Evolutionary conservation across 1,140 invertebrate species (phyloP), one percentile per base, ranked within the genome.

Genomic region (Neodiprion fabricii): DNA sequence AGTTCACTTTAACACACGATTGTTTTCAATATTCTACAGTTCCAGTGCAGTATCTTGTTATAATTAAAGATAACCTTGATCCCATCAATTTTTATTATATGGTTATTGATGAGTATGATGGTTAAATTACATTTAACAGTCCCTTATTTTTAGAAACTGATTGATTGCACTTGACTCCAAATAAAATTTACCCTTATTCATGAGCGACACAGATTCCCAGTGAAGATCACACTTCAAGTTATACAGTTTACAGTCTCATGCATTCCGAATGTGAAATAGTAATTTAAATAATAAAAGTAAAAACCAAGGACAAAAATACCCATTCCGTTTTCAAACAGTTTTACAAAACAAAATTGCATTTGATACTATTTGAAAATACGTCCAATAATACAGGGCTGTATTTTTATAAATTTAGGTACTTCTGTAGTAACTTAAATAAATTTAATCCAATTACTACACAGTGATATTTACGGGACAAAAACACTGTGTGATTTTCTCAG

Each of bases 111-210:
- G 28, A 40, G 28, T 40, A 40, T 5, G 28, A 40, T 40, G 28
- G 28, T 40, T 1, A 40, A 40, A 40, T 40, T 40, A 40, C 28
- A 40, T 40, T 40, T 40, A 40, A 40, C 67, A 69, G 8, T 69
- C 67, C 21, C 67, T 10, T 47, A 47, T 10, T 69, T 68, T 69
- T 69, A 69, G 67, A 69, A 69, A 47, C 67, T 69, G 7, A 69
- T 69, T 69, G 14, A 69, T 69, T 69, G 67, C 40, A 69, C 53
- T 61, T 61, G 3, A 7, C n/a, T 61, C 11, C 1, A 61, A 61
- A 17, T 5, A 61, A 8, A 8, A 61, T 0, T 14, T 61, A 7
- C 3, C 53, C 28, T 40, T 40, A 61, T 21, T 21, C 17, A 21
- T 21, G 53, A 61, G 4, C n/a, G 53, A 61, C n/a, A 61, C 53